phyloP scores from a whole-genome alignment of 92 coral and sea anemone species.

The Bergia puertoricense region DNA sequence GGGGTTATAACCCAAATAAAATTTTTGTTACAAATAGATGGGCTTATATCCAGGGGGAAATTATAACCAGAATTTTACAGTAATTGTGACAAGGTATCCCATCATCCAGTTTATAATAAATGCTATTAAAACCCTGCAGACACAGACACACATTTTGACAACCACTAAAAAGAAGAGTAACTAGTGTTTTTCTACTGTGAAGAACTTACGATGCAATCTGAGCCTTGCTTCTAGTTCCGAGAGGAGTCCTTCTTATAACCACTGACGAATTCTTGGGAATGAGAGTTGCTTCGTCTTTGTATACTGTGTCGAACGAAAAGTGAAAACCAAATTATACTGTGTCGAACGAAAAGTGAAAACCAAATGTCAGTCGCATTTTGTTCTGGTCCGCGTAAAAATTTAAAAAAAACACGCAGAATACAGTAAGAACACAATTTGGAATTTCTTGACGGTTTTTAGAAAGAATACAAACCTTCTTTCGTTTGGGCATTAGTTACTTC shows the following conservation, averaged over 20 bases:
- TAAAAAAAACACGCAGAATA: neutral
- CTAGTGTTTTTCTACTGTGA: no score
- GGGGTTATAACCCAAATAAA: no score
- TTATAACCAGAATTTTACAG: no score
- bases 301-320: conserved; percentile 50
- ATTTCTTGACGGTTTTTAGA: neutral
- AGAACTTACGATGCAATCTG: conserved; percentile 94
- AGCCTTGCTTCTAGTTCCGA: conserved; percentile 89
- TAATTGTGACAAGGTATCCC: no score
- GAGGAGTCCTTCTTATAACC: conserved; percentile 91
- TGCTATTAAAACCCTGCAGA: no score
- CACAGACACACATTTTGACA: no score
- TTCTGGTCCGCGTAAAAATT: neutral
- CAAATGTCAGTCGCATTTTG: neutral
- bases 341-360: neutral
- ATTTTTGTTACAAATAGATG: no score
- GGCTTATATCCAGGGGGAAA: no score
- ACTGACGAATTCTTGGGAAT: conserved; percentile 99
- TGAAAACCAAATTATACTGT: conserved; percentile 57
- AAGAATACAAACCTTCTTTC: conserved; percentile 75
- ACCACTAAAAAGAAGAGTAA: no score
- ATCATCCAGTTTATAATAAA: no score
- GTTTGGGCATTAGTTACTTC: conserved; percentile 98
- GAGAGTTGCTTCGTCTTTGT: conserved; percentile 88
- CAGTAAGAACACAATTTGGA: neutral